These are phyloP conservation scores for Cremastobaeus sp. DNA, from an alignment of 2,888 invertebrate genomes.

Conservation along the genomic window DNA sequence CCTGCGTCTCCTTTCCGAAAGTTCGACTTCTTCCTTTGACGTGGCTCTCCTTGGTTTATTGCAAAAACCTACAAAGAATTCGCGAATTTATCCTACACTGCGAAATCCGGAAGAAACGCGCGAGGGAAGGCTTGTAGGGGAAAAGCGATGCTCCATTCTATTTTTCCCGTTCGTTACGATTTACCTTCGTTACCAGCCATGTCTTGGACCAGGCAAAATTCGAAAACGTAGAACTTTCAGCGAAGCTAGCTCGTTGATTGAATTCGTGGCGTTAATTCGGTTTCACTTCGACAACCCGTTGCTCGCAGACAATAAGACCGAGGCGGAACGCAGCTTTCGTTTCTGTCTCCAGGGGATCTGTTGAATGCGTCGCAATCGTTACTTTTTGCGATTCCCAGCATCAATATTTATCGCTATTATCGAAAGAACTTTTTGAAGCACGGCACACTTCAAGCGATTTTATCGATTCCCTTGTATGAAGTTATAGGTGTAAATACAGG, in stretches of 20 bases:
- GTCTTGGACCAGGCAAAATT: conserved; percentile 33
- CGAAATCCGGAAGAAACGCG: conserved; percentile 12
- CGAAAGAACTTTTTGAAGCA: conserved; percentile 4
- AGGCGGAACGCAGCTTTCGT: conserved; percentile 15
- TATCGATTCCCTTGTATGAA: conserved; percentile 11
- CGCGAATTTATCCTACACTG: conserved; percentile 31
- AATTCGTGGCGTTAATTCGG: conserved; percentile 64
- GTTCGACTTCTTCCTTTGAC: not conserved
- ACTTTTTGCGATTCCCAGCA: conserved; percentile 27
- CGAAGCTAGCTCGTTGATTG: conserved; percentile 62
- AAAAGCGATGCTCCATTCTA: conserved; percentile 14
- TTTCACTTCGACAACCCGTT: conserved; percentile 60
- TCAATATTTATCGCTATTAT: conserved; percentile 30
- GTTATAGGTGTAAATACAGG: conserved; percentile 19
- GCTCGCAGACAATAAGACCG: conserved; percentile 34
- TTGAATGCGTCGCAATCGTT: conserved; percentile 44
- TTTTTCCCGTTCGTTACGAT: conserved; percentile 28
- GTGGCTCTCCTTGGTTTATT: conserved; percentile 19
- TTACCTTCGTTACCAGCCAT: conserved; percentile 56
- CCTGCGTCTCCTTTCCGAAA: conserved; percentile 1
- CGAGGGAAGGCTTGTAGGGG: not conserved
- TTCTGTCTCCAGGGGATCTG: conserved; percentile 44
- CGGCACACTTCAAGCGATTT: conserved; percentile 4
- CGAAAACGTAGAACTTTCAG: conserved; percentile 48
- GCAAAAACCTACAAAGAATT: conserved; percentile 37